Percentiles rank a stretch among this genome's conserved stretches.
Evolutionary conservation across 2,888 invertebrate species (phyloP).

Genomic region (Steinernema carpocapsae): DNA sequence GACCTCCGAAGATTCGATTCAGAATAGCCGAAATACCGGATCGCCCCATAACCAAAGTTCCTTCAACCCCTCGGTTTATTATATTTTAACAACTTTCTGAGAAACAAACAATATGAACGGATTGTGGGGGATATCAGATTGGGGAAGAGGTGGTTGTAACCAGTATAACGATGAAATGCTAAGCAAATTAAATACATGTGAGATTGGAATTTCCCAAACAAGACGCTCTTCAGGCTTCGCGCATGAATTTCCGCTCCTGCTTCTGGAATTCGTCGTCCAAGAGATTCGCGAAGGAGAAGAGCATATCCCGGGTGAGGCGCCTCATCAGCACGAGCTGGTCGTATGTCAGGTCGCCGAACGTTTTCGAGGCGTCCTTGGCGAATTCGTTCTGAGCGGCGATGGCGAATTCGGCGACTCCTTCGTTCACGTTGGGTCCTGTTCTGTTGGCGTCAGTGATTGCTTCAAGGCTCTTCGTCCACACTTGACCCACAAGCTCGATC

Average conservation of each 20-base stretch:
- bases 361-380: neutral
- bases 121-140: no score
- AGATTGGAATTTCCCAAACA: neutral
- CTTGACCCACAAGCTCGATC: neutral
- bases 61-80: no score
- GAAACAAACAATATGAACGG: no score
- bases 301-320: neutral
- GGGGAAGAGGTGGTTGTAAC: no score
- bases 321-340: neutral
- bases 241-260: neutral
- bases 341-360: neutral
- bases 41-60: no score
- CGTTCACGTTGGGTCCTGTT: neutral
- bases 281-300: neutral
- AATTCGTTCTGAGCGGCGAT: neutral
- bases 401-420: neutral
- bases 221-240: neutral
- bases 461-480: neutral
- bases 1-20: no score
- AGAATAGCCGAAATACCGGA: no score
- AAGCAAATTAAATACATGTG: neutral
- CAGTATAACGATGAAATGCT: no score
- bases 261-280: constrained; percentile 27
- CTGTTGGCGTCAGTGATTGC: neutral
- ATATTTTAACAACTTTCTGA: no score